Percentiles rank a stretch among this genome's conserved stretches.
These are phyloP conservation scores for Xanthia togata DNA, from an alignment of 2,888 invertebrate species.

Conservation along the genomic window DNA sequence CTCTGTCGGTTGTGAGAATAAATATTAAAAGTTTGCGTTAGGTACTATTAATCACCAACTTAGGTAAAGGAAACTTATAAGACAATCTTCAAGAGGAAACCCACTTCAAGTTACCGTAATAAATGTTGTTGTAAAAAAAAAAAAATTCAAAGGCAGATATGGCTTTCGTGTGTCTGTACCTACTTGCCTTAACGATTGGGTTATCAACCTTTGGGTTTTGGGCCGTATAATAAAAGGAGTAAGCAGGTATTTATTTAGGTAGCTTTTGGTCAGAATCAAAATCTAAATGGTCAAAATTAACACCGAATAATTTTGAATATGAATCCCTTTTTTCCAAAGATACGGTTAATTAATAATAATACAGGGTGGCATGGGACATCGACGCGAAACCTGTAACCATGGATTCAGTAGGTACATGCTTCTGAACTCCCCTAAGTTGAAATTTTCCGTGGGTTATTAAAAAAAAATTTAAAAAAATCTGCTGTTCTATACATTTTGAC, in stretches of 20 bases:
- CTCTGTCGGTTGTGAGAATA: background rate
- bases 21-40: slow-evolving; percentile 12
- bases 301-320: background rate
- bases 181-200: slow-evolving; percentile 6
- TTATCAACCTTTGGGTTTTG: background rate
- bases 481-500: too few relatives aligned
- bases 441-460: too few relatives aligned
- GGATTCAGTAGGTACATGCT: too few relatives aligned
- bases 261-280: background rate
- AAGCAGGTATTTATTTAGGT: background rate
- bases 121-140: background rate
- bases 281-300: background rate
- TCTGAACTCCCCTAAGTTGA: too few relatives aligned
- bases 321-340: background rate
- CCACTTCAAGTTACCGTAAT: background rate
- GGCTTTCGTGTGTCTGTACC: background rate
- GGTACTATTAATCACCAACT: background rate
- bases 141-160: background rate
- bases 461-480: too few relatives aligned
- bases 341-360: too few relatives aligned
- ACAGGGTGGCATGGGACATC: too few relatives aligned
- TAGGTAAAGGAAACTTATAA: background rate
- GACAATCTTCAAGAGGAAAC: background rate
- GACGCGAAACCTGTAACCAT: too few relatives aligned
- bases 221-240: background rate